Conservation (phyloP, 2,888 invertebrate species). For the Scaptomyza flava region DNA sequence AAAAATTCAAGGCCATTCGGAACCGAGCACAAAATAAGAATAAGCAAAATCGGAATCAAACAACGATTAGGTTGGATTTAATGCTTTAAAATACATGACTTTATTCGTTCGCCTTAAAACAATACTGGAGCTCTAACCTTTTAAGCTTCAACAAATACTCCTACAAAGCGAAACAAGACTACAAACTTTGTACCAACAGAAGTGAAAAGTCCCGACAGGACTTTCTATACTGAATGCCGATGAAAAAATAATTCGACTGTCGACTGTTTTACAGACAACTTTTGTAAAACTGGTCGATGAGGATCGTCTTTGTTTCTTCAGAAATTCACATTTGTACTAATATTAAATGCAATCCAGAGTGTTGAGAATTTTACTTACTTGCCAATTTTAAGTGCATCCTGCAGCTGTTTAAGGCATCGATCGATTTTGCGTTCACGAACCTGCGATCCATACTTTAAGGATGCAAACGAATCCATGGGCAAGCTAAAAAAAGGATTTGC, state of each 20-base stretch:
- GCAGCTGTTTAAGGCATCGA: slow-evolving; percentile 77
- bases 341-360: not conserved
- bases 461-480: slow-evolving; percentile 49
- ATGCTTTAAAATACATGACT: not conserved
- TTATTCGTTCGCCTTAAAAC: not conserved
- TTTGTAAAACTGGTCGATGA: not conserved
- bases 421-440: slow-evolving; percentile 81
- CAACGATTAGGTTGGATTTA: not conserved
- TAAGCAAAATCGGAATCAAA: not conserved
- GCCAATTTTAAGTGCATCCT: slow-evolving; percentile 63
- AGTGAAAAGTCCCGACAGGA: not conserved
- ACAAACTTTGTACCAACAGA: not conserved
- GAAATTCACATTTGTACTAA: too few species aligned
- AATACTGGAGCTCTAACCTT: not conserved
- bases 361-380: slow-evolving; percentile 48
- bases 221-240: not conserved
- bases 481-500: slow-evolving; percentile 59
- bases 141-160: not conserved
- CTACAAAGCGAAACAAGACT: not conserved
- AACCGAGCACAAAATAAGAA: not conserved
- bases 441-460: slow-evolving; percentile 78
- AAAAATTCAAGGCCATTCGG: not conserved
- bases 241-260: not conserved
- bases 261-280: too few species aligned
- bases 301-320: not conserved